These are phyloP conservation scores for Chiridota heheva DNA, from an alignment of 35 echinoderm and acorn worm species.

Conservation along the genomic window DNA sequence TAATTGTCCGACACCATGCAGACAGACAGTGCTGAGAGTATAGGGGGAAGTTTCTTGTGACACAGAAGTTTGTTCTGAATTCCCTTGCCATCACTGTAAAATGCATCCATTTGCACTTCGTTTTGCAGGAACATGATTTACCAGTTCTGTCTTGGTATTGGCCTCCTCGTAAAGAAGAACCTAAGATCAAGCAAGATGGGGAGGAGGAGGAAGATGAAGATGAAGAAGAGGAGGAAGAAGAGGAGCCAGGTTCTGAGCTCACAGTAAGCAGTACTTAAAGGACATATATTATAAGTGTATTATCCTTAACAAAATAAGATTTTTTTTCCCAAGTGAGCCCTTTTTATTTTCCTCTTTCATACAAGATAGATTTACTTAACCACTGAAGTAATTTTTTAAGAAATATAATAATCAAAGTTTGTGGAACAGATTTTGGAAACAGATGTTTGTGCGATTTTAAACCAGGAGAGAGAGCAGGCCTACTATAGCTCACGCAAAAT, in stretches of 20 bases:
- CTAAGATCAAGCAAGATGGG: constrained; percentile 38
- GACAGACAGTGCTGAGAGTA: background rate
- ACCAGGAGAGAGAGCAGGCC: too few relatives aligned
- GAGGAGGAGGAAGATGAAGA: constrained; percentile 65
- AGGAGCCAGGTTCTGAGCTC: background rate
- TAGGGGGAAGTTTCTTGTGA: background rate
- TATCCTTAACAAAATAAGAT: background rate
- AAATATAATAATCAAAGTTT: background rate
- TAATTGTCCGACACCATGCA: too few relatives aligned
- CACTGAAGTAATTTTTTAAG: background rate
- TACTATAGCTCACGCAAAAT: too few relatives aligned
- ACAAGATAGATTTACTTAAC: background rate
- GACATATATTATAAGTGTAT: background rate
- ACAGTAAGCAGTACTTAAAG: constrained; percentile 10
- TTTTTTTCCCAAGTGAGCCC: background rate
- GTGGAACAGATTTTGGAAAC: background rate
- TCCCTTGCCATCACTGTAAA: background rate
- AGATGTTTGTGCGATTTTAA: too few relatives aligned
- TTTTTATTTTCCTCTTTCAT: background rate
- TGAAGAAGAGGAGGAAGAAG: constrained; percentile 39
- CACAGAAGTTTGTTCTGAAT: background rate
- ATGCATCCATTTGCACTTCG: background rate
- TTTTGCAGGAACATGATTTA: constrained; percentile 20
- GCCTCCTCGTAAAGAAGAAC: constrained; percentile 19
- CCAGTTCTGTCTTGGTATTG: constrained; percentile 54